Conservation (phyloP, 1,140 invertebrate genomes). For the Drosophila tsacasi region DNA sequence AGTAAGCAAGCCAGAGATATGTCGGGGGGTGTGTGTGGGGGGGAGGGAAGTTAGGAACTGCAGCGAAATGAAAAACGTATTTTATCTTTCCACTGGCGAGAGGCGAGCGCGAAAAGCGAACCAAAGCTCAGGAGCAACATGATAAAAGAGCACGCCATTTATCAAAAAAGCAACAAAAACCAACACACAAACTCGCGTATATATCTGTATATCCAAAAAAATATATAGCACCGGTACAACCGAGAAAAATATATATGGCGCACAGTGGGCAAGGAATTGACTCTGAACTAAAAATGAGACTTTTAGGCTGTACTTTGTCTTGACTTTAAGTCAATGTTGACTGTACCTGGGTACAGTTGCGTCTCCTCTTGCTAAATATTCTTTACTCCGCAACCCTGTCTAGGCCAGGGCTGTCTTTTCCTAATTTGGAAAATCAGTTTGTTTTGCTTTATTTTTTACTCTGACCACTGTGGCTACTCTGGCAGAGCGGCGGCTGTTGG, state of each 20-base stretch:
- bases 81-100: conserved; percentile 76
- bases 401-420: conserved; percentile 3
- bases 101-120: conserved; percentile 64
- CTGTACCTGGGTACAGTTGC: conserved; percentile 50
- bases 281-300: conserved; percentile 11
- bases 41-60: conserved; percentile 57
- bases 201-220: conserved; percentile 48
- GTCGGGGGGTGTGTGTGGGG: background rate
- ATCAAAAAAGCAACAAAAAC: conserved; percentile 73
- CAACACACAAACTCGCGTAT: conserved; percentile 21
- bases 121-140: conserved; percentile 80
- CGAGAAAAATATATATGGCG: conserved; percentile 60
- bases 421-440: conserved; percentile 57
- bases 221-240: conserved; percentile 56
- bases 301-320: conserved; percentile 18
- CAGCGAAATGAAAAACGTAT: conserved; percentile 82
- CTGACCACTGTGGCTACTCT: conserved; percentile 49
- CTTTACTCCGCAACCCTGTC: conserved; percentile 3
- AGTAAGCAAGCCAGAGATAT: conserved; percentile 8
- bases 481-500: conserved; percentile 60
- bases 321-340: conserved; percentile 25
- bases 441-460: conserved; percentile 14
- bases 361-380: conserved; percentile 4
- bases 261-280: conserved; percentile 54
- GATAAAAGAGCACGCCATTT: conserved; percentile 82